phyloP scores from a whole-genome alignment of 1,140 invertebrate species.

The Drosophila rhopaloa region DNA sequence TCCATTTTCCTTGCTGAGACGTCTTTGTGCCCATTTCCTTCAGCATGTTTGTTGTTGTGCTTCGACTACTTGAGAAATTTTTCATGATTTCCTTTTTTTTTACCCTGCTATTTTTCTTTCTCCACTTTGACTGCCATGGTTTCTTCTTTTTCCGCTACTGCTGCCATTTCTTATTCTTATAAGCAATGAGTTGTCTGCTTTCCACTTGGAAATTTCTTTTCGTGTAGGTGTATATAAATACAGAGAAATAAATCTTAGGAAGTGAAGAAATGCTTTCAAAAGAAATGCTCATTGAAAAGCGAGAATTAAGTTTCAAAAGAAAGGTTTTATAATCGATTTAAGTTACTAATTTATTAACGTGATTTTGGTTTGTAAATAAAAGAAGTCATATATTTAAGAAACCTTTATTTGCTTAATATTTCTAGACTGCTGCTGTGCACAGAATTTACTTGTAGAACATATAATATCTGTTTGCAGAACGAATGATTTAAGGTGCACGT shows the following conservation, averaged over 20 bases:
- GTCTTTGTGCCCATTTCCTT: conserved; percentile 53
- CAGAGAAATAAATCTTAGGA: background rate
- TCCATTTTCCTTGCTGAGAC: conserved; percentile 2
- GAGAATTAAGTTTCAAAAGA: too few species aligned
- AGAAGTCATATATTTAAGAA: too few species aligned
- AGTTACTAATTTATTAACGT: too few species aligned
- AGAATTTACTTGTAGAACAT: conserved; percentile 69
- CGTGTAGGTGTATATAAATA: background rate
- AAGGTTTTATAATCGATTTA: too few species aligned
- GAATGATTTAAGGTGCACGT: conserved; percentile 74
- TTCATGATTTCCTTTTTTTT: conserved; percentile 46
- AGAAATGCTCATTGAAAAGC: too few species aligned
- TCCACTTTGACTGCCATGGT: conserved; percentile 13
- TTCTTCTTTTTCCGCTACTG: background rate
- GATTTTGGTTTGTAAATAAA: too few species aligned
- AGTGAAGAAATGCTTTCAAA: background rate
- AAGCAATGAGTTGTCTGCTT: conserved; percentile 42
- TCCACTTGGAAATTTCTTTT: conserved; percentile 66
- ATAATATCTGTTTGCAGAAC: conserved; percentile 80
- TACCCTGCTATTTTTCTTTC: conserved; percentile 13
- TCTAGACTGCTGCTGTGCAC: background rate
- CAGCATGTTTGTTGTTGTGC: conserved; percentile 45
- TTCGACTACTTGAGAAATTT: conserved; percentile 59
- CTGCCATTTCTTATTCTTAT: conserved; percentile 18
- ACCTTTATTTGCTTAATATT: too few species aligned